Base-by-base conservation (phyloP, 2,888 invertebrate genomes). In the Campaea margaritaria region DNA sequence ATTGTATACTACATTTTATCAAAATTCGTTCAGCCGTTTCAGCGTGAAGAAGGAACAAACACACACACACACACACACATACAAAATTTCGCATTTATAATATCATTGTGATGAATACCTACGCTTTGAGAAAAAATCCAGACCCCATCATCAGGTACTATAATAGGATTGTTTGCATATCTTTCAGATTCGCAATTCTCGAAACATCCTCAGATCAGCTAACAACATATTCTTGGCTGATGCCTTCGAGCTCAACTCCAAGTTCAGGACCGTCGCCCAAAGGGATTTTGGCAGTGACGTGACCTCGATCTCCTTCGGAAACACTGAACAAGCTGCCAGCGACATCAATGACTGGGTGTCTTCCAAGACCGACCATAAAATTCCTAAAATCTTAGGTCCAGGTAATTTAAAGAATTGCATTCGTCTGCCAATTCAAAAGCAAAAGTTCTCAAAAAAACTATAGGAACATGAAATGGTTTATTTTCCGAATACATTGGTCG, bases 281-380 rank as follows among this genome's bases (percentile, higher is more conserved):
- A 79, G 83, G 13, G 81, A 92, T 44, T 95, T 95, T 69, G 78
- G 76, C n/a, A 85, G 95, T n/a, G 93, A 94, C 41, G 87, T 96
- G 0, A 90, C 93, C 0, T 76, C 81, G 0, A 81, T 93, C 0
- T 93, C 94, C 79, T 96, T 96, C 68, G 66, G 57, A 0, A 81
- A 87, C 11, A 76, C 93, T 0, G 69, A 85, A 0, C 77, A 79
- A 27, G 91, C 95, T 4, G 93, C 93, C 0, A 67, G 82, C 2
- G 78, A 77, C 14, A 96, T 97, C 50, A 98, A 98, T 77, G 76
- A 85, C 5, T 97, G 97, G 96, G 95, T 96, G 0, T 92, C 93
- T 49, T 85, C 91, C 8, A 85, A 94, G 50, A 97, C 97, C 0
- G 89, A 94, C 36, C 93, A 95, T 27, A 94, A 94, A 73, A 96